Evolutionary conservation across 2,888 invertebrate genomes (phyloP), one percentile per base, ranked within the genome.

Genomic region (Calameuta pallipes): DNA sequence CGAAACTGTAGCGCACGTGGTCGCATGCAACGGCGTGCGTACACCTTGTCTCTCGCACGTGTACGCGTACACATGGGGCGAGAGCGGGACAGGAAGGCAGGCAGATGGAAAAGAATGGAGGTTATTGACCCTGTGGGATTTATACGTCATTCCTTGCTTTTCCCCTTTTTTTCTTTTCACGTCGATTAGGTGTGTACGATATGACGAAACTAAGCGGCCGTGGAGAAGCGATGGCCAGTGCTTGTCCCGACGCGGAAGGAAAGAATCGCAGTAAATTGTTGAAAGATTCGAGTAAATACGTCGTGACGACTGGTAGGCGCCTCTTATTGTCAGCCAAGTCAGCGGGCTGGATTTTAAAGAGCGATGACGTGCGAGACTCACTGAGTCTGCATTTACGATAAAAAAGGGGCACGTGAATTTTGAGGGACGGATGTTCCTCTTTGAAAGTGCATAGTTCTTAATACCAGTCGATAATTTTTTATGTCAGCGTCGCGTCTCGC

Each of bases 31-130:
- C 70, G 70, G 69, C 30, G 71, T 33, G 71, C 71, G 71, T 74
- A 75, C 74, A 74, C 76, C 76, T 75, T 78, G 71, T 69, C 69
- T 35, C 74, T 76, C 76, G 70, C 56, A 71, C 69, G 76, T 70
- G 71, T 33, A 71, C 34, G 71, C 71, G 56, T 56, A 31, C 41
- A 73, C 37, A 74, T 77, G 80, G 81, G 77, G 74, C 74, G 79
- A 71, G 73, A 41, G 70, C 37, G 73, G 71, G 68, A 73, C 41
- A 56, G 56, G 9, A 9, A 56, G 31, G 13, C 71, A 34, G 33
- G 31, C 71, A 34, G 71, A 33, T 15, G 71, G 71, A 31, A 71
- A 34, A 71, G 71, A 31, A 34, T 34, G 34, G 71, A 34, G 71
- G 71, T 74, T 70, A n/a, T 78, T 73, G 75, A 75, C 71, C 70